Conservation (phyloP, 2,888 invertebrate genomes). For the Ethmia dodecea region DNA sequence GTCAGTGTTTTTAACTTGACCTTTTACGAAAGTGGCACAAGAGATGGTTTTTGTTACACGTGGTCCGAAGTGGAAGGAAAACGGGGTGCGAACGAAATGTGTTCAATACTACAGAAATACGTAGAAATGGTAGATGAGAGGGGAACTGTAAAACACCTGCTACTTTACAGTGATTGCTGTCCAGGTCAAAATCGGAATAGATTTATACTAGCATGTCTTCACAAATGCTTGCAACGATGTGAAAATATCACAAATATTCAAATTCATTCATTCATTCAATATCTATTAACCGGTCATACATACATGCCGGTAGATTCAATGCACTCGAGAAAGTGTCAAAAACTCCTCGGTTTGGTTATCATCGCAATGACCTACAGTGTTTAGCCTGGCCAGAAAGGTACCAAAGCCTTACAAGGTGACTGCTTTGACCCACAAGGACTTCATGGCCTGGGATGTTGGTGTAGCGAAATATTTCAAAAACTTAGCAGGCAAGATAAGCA, state of each 20-base stretch:
- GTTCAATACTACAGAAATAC: slow-evolving; percentile 9
- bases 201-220: slow-evolving; percentile 20
- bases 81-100: slow-evolving; percentile 16
- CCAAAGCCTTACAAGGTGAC: slow-evolving; percentile 7
- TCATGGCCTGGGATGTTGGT: slow-evolving; percentile 1
- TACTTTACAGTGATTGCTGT: slow-evolving; percentile 21
- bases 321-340: slow-evolving; percentile 19
- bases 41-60: slow-evolving; percentile 12
- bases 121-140: slow-evolving; percentile 11
- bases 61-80: slow-evolving; percentile 11
- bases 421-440: neutral
- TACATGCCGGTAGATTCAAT: slow-evolving; percentile 22
- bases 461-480: slow-evolving; percentile 5
- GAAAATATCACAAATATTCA: slow-evolving; percentile 18
- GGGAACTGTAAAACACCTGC: slow-evolving; percentile 14
- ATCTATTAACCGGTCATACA: slow-evolving; percentile 24
- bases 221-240: slow-evolving; percentile 12
- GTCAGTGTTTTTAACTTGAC: too few species aligned
- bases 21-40: slow-evolving; percentile 16
- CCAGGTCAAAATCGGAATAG: slow-evolving; percentile 26
- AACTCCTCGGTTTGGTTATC: slow-evolving; percentile 20
- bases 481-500: neutral
- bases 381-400: slow-evolving; percentile 3
- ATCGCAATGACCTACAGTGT: slow-evolving; percentile 20
- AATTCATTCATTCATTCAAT: too few species aligned